phyloP scores from a whole-genome alignment of 2,113 vertebrate genomes.

The Catharus fuscescens region DNA sequence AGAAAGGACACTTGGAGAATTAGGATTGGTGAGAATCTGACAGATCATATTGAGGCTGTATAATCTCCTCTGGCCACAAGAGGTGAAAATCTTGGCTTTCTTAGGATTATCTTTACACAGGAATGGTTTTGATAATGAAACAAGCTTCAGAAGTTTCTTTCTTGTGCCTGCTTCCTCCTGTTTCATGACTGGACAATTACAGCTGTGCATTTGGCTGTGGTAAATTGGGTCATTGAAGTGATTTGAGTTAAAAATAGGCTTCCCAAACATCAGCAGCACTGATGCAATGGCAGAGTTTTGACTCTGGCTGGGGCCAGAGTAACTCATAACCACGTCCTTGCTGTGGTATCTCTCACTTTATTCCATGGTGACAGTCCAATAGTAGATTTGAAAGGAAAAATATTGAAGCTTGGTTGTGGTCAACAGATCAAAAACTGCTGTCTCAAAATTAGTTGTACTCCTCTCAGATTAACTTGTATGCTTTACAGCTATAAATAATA shows the following conservation, averaged over 20 bases:
- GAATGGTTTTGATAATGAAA: background rate
- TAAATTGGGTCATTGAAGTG: conserved; percentile 41
- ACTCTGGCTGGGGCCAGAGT: background rate
- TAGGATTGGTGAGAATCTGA: background rate
- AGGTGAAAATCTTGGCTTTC: background rate
- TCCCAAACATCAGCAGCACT: background rate
- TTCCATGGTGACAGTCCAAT: fast-evolving
- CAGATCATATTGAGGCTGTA: background rate
- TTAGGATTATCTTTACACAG: background rate
- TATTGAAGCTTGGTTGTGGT: background rate
- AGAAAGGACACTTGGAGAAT: background rate
- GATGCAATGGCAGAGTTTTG: background rate
- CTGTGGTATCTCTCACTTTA: background rate
- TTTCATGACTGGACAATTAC: background rate
- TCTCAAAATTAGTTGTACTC: conserved; percentile 2
- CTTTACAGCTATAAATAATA: conserved; percentile 31
- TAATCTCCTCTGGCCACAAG: background rate
- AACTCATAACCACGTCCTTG: fast-evolving
- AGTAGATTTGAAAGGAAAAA: background rate
- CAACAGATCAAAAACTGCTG: conserved; percentile 16
- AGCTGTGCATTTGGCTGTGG: background rate
- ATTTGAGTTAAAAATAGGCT: conserved; percentile 37
- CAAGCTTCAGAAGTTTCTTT: background rate
- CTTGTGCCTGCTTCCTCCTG: background rate
- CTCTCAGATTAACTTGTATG: conserved; percentile 26